A percentile compares a stretch with the other conserved stretches of the same genome.
These are phyloP conservation scores for Halocaridina rubra DNA, from an alignment of 2,888 invertebrate species.

Conservation along the genomic window DNA sequence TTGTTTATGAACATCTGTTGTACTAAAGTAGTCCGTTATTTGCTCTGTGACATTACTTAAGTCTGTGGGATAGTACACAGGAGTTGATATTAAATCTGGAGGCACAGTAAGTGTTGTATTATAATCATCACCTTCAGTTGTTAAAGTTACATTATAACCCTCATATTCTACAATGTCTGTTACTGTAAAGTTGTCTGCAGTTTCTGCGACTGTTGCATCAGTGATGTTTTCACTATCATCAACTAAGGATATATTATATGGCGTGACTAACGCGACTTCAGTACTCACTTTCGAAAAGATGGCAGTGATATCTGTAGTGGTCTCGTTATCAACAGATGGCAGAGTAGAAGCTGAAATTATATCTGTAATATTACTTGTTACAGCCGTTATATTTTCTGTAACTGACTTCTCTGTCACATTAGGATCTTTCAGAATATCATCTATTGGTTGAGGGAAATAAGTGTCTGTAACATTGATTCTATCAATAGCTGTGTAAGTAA, in stretches of 20 bases:
- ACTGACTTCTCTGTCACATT: neutral
- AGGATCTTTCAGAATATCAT: neutral
- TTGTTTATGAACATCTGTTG: too few relatives aligned
- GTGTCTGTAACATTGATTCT: neutral
- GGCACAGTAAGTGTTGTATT: constrained; percentile 3
- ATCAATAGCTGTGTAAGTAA: neutral
- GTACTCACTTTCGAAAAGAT: neutral
- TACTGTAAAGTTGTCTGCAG: neutral
- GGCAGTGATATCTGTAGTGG: neutral
- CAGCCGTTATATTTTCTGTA: neutral
- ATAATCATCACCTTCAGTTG: neutral
- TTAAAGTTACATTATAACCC: neutral
- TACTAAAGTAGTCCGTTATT: too few relatives aligned
- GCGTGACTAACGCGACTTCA: neutral
- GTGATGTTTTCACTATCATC: neutral
- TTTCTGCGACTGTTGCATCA: neutral
- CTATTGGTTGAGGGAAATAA: neutral
- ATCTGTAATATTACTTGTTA: neutral
- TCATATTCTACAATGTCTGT: neutral
- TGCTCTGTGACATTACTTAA: too few relatives aligned
- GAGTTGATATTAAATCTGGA: neutral
- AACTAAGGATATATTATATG: neutral
- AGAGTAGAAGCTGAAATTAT: neutral
- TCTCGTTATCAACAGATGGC: neutral
- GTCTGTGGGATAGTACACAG: too few relatives aligned